Conservation (phyloP, 2,113 vertebrate species). For the Nesogale talazaci region DNA sequence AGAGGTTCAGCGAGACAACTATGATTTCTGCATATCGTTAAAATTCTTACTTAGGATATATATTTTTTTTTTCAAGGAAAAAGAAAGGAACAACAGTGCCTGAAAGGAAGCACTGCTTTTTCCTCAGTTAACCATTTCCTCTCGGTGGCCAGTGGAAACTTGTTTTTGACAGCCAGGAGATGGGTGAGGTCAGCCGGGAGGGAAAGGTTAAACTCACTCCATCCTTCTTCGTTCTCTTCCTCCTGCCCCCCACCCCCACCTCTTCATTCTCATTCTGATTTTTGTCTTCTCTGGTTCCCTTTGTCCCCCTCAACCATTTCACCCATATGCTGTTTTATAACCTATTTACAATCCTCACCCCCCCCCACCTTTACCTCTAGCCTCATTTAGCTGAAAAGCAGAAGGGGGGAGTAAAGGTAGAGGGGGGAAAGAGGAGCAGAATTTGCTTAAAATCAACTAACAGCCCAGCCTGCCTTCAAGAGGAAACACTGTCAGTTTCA, state of each 20-base stretch:
- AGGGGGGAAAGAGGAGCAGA: slow-evolving; percentile 64
- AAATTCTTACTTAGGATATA: slow-evolving; percentile 87
- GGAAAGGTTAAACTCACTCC: slow-evolving; percentile 56
- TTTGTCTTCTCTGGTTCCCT: background rate
- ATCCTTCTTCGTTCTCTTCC: background rate
- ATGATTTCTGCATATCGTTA: slow-evolving; percentile 92
- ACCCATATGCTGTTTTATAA: slow-evolving; percentile 13
- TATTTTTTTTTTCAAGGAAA: slow-evolving; percentile 71
- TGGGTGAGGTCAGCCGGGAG: background rate
- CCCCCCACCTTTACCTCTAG: background rate
- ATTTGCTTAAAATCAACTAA: slow-evolving; percentile 86
- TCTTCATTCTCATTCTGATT: background rate
- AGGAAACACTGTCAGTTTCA: slow-evolving; percentile 86
- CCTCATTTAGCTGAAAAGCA: slow-evolving; percentile 77
- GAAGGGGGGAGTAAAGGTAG: background rate
- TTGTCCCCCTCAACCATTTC: background rate
- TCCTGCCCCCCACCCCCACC: background rate
- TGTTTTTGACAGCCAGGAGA: background rate
- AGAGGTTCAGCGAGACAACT: slow-evolving; percentile 89
- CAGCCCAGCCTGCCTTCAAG: slow-evolving; percentile 83
- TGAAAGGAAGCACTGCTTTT: slow-evolving; percentile 82
- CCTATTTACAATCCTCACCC: background rate
- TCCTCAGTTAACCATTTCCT: slow-evolving; percentile 84
- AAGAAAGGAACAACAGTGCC: slow-evolving; percentile 85
- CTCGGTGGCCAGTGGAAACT: slow-evolving; percentile 38